Percentiles rank a stretch among this genome's conserved stretches.
Evolutionary conservation across 1,140 invertebrate species (phyloP).

Genomic region (Eupeodes corollae): DNA sequence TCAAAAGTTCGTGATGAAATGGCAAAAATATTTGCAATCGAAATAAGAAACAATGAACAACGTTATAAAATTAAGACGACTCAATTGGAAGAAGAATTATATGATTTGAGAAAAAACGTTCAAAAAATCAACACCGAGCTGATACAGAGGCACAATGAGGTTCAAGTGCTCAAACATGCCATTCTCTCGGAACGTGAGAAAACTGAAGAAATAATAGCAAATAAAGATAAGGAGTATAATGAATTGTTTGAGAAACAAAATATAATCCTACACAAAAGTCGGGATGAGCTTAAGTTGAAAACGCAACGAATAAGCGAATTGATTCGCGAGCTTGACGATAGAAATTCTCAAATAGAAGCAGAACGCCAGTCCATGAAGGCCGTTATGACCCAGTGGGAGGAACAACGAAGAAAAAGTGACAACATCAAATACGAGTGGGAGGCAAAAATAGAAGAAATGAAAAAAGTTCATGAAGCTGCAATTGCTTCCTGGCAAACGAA

Average conservation of each 20-base stretch:
- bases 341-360: constrained; percentile 25
- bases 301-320: constrained; percentile 17
- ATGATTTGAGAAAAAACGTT: constrained; percentile 40
- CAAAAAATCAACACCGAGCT: constrained; percentile 36
- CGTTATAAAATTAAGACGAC: constrained; percentile 39
- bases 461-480: constrained; percentile 16
- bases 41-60: constrained; percentile 42
- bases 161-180: constrained; percentile 43
- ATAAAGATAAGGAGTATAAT: constrained; percentile 26
- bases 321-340: constrained; percentile 19
- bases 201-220: constrained; percentile 39
- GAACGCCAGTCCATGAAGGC: constrained; percentile 31
- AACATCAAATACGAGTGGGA: constrained; percentile 24
- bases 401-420: constrained; percentile 19
- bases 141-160: constrained; percentile 37
- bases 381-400: constrained; percentile 32
- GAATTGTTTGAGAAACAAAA: constrained; percentile 17
- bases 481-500: constrained; percentile 40
- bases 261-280: constrained; percentile 16
- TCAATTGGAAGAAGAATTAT: constrained; percentile 40
- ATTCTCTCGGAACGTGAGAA: constrained; percentile 43
- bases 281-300: constrained; percentile 21
- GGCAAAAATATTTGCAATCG: constrained; percentile 44
- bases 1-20: constrained; percentile 45
- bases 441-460: constrained; percentile 16